Base-by-base conservation (phyloP, 2,797 vertebrate species). In the Parambassis ranga region DNA sequence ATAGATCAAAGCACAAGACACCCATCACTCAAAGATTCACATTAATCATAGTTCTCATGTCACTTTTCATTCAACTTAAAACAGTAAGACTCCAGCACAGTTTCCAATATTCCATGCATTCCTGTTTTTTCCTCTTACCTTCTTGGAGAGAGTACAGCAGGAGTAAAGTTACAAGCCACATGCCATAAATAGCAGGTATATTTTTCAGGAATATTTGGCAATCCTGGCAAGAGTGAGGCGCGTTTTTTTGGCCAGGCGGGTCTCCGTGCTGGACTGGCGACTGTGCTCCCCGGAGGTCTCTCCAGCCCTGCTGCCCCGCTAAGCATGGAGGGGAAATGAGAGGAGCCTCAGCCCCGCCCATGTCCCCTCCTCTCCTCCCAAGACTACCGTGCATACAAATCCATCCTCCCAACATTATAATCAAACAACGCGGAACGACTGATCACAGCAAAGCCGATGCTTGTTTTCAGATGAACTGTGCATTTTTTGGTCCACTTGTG, bases 151-250 rank as follows among this genome's bases (percentile, higher is more conserved):
- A 95, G 93, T 95, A 95, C 94, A 96, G 92, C 94, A 96, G 95
- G 94, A 95, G 89, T 92, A 96, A 94, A 95, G 93, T 95, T 94
- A 95, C 94, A 94, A 95, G 95, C 95, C 94, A 96, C 95, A 97
- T 97, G 94, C 95, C 95, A 96, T 96, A 94, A 93, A 96, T 91
- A 94, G 94, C 94, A 93, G 88, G 93, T 92, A 65, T 90, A 89
- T 93, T 94, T 91, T 93, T 93, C 93, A 84, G 93, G 94, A 94
- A 93, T 94, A 90, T 91, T 84, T 93, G 93, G 91, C 90, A 91
- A 91, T 92, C 91, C 91, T 89, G 92, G 91, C 90, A 83, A 73
- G 75, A 80, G 90, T 89, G 89, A 89, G 88, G 83, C 76, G 84
- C 87, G 67, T 65, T 82, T 79, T 79, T 84, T 86, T 81, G 93